Evolutionary conservation across 2,113 vertebrate genomes (phyloP).

Genomic region (Aleadryas rufinucha): DNA sequence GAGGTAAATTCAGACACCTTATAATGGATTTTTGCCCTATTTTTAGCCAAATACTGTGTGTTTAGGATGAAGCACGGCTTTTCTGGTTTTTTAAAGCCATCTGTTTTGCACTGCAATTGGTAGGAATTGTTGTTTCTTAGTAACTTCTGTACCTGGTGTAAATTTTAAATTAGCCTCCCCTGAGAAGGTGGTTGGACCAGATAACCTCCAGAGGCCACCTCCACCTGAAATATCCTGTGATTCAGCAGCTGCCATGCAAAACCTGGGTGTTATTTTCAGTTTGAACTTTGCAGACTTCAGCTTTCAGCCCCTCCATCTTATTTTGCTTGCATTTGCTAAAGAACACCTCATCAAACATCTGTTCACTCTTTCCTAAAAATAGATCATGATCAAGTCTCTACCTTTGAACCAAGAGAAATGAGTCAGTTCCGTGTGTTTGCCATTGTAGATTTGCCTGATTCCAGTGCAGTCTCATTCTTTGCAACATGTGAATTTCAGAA

Average conservation of each 20-base stretch:
- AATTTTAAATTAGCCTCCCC: neutral
- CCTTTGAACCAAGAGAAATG: neutral
- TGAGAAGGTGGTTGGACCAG: neutral
- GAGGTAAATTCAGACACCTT: neutral
- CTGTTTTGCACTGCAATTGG: neutral
- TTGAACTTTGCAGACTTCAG: slow-evolving; percentile 21
- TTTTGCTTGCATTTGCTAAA: neutral
- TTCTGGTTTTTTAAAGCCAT: neutral
- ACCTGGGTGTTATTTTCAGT: neutral
- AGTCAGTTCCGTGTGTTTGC: neutral
- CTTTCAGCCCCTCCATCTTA: neutral
- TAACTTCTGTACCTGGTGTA: neutral
- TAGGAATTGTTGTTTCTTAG: neutral
- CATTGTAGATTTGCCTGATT: neutral
- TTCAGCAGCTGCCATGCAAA: slow-evolving; percentile 7
- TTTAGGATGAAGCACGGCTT: neutral
- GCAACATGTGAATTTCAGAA: neutral
- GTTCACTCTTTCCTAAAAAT: neutral
- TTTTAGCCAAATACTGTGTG: neutral
- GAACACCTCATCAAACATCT: slow-evolving; percentile 16
- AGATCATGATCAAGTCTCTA: neutral
- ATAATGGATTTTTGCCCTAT: neutral
- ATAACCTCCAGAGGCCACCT: neutral
- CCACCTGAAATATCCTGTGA: neutral
- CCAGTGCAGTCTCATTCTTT: neutral